Base-by-base conservation (phyloP, 2,113 vertebrate species). In the Dasyornis broadbenti region DNA sequence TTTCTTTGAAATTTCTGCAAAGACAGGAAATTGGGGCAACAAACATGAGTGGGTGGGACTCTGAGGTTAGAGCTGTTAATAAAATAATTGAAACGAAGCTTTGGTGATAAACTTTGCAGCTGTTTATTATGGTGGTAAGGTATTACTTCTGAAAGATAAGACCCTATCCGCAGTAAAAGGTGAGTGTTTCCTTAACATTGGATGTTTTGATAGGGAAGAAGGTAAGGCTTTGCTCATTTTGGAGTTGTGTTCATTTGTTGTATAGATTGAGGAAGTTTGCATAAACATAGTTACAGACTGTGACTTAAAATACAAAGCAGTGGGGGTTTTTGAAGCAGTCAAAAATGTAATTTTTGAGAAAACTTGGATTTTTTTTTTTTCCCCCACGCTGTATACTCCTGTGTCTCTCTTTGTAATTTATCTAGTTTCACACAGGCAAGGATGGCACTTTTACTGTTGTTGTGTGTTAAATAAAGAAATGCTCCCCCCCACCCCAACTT, bases 1-100 rank as follows among this genome's bases (percentile, higher is more conserved):
- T 98, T 98, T 98, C 98, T 97, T 96, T 98, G 98, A 98, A 97
- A 98, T 98, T 97, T 97, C 96, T 94, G 96, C 95, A 82, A 94
- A 73, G 97, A 98, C 98, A 98, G 98, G 98, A 98, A 98, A 90
- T 75, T 85, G 88, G 97, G 97, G 97, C 96, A 98, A 93, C 95
- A 97, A 95, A 86, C 91, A 92, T 86, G 79, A 95, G 97, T 97
- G 98, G 98, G 97, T 97, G 98, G 97, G 88, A 95, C 97, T 95
- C 87, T 97, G 97, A 97, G 96, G 97, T 98, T 98, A 97, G 95
- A 98, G 93, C 97, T 97, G 96, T 96, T 98, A 97, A 98, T 98
- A 97, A 97, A 97, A 93, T 96, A 93, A 96, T 88, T 86, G 77
- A 97, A 97, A 80, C 11, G 15, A 95, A 88, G 91, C 87, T 97